These are phyloP conservation scores for Asarcornis scutulata DNA, from an alignment of 2,113 vertebrate genomes.

Conservation along the genomic window DNA sequence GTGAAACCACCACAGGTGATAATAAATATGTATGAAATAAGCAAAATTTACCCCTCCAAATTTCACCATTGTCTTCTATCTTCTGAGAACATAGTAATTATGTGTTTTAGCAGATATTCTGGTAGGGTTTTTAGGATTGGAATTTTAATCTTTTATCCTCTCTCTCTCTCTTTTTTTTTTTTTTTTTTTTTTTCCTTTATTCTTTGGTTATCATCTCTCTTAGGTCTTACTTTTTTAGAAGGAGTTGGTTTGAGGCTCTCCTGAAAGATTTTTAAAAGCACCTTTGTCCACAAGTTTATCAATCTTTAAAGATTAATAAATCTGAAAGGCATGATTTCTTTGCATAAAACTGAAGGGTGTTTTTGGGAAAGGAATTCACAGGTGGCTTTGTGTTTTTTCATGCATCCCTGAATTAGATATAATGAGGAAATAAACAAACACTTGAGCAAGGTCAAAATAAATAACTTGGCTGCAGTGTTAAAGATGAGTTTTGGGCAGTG, in stretches of 20 bases:
- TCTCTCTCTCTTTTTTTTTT: too few species aligned
- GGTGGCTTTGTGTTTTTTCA: too few species aligned
- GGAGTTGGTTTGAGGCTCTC: background rate
- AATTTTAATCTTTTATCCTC: background rate
- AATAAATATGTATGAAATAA: background rate
- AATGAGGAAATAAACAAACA: too few species aligned
- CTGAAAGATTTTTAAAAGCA: background rate
- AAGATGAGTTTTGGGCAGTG: too few species aligned
- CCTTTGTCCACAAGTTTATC: background rate
- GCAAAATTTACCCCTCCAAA: background rate
- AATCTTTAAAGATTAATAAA: background rate
- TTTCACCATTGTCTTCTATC: background rate
- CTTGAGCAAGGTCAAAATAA: too few species aligned
- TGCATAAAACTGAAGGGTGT: background rate
- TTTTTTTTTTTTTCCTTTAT: background rate
- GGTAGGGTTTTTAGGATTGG: background rate
- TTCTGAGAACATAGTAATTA: background rate
- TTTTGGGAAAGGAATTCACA: background rate
- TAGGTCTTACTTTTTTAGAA: background rate
- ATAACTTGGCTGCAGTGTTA: too few species aligned
- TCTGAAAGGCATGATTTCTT: background rate
- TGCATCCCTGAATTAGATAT: too few species aligned
- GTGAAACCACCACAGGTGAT: background rate
- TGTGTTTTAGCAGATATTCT: background rate
- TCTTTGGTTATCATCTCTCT: background rate